Evolutionary conservation across 2,888 invertebrate species (phyloP).

Genomic region (Dicyrtoma fusca): DNA sequence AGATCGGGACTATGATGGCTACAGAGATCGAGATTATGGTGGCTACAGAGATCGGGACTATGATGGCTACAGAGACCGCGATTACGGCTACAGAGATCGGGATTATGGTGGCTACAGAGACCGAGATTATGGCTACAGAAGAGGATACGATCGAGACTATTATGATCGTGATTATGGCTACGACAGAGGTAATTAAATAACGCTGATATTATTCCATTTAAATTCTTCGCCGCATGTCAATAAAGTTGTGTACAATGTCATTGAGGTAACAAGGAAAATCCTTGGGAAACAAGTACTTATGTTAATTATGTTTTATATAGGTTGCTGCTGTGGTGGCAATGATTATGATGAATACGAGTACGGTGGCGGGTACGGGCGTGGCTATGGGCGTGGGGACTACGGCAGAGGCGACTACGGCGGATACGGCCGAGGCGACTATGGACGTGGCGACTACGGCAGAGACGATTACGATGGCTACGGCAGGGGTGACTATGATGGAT

Average conservation of each 20-base stretch:
- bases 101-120: too few species aligned
- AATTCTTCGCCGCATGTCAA: too few species aligned
- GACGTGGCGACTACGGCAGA: neutral
- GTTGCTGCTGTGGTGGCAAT: neutral
- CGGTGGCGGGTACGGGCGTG: neutral
- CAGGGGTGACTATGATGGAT: constrained; percentile 5
- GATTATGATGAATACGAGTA: too few species aligned
- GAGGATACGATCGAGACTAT: neutral
- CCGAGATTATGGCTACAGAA: neutral
- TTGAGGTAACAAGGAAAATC: too few species aligned
- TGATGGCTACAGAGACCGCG: too few species aligned
- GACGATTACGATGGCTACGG: neutral
- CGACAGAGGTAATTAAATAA: too few species aligned
- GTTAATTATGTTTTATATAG: neutral
- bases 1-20: neutral
- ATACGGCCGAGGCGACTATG: constrained; percentile 1
- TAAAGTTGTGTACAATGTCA: too few species aligned
- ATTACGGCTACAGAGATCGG: too few species aligned
- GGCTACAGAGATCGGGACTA: constrained; percentile 1
- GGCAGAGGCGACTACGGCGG: constrained; percentile 2
- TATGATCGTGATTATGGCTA: neutral
- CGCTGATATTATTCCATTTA: too few species aligned
- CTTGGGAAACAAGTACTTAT: too few species aligned
- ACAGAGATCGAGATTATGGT: constrained; percentile 5
- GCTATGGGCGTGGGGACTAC: neutral